Conservation (phyloP, 2,888 invertebrate species). For the Aspidapion aeneum region DNA sequence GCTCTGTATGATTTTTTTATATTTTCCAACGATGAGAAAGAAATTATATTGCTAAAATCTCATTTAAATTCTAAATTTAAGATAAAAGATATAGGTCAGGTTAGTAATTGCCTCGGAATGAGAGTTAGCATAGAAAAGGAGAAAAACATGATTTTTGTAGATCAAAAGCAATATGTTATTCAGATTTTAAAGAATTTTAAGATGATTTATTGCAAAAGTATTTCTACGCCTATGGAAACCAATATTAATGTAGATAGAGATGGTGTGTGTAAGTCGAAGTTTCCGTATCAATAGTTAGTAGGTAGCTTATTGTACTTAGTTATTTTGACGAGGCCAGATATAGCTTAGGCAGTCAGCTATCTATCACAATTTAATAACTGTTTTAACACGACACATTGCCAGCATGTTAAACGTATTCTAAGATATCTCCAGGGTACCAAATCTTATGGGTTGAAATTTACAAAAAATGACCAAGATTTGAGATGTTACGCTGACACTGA, state of each 20-base stretch:
- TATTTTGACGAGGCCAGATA: constrained; percentile 8
- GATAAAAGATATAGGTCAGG: constrained; percentile 22
- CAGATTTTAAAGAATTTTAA: constrained; percentile 8
- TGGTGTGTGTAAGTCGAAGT: not conserved
- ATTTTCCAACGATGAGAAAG: constrained; percentile 16
- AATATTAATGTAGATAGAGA: not conserved
- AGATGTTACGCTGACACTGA: constrained; percentile 14
- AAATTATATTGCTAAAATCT: constrained; percentile 15
- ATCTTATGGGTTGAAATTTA: not conserved
- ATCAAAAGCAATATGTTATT: constrained; percentile 13
- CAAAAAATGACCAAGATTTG: constrained; percentile 1
- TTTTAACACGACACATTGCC: constrained; percentile 12
- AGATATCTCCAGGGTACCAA: not conserved
- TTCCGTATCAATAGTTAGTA: constrained; percentile 6
- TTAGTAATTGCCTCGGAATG: constrained; percentile 24
- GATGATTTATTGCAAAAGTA: constrained; percentile 7
- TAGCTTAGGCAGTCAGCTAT: not conserved
- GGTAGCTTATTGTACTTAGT: constrained; percentile 11
- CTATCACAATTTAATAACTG: not conserved
- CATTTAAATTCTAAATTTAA: constrained; percentile 17
- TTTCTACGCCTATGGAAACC: not conserved
- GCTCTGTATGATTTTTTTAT: constrained; percentile 29
- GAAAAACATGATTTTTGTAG: constrained; percentile 1
- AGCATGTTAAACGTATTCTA: not conserved
- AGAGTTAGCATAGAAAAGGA: constrained; percentile 6